Conservation (phyloP, 2,113 vertebrate genomes). For the Neogobius melanostomus region DNA sequence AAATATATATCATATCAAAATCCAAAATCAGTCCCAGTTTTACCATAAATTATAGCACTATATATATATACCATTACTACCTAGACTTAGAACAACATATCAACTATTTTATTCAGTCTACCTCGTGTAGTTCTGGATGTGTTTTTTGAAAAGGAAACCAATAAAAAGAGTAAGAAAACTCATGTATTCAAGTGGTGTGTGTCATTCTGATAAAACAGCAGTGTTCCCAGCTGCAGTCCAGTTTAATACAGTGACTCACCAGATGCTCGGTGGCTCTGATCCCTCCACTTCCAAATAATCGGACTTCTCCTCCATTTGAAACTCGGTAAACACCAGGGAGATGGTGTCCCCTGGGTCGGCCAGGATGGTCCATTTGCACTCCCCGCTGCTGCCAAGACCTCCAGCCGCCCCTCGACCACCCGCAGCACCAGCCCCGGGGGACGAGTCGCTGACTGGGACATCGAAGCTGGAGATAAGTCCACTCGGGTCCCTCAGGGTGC, state of each 20-base stretch:
- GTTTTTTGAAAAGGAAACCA: neutral
- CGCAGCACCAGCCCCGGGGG: constrained; percentile 12
- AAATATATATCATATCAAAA: neutral
- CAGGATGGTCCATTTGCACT: constrained; percentile 97
- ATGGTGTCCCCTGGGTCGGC: constrained; percentile 97
- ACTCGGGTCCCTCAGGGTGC: constrained; percentile 89
- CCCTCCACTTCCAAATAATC: constrained; percentile 94
- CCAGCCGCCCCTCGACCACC: constrained; percentile 47
- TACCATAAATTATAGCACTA: no score
- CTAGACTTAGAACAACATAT: neutral
- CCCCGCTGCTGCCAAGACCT: constrained; percentile 76
- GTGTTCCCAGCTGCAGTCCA: neutral
- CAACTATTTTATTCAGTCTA: neutral
- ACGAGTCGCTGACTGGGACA: constrained; percentile 86
- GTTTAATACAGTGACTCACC: constrained; percentile 77
- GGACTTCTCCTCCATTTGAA: constrained; percentile 93
- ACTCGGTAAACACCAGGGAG: constrained; percentile 93
- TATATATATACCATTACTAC: neutral
- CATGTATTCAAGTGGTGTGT: constrained; percentile 5
- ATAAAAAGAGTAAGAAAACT: neutral
- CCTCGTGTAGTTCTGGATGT: neutral
- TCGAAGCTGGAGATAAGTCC: constrained; percentile 94
- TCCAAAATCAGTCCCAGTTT: neutral
- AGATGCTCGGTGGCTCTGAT: constrained; percentile 89
- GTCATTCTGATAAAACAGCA: constrained; percentile 10